Evolutionary conservation across 92 coral and sea anemone species (phyloP), one percentile per base, ranked within the genome.

Genomic region (Phenganax stokvisi): DNA sequence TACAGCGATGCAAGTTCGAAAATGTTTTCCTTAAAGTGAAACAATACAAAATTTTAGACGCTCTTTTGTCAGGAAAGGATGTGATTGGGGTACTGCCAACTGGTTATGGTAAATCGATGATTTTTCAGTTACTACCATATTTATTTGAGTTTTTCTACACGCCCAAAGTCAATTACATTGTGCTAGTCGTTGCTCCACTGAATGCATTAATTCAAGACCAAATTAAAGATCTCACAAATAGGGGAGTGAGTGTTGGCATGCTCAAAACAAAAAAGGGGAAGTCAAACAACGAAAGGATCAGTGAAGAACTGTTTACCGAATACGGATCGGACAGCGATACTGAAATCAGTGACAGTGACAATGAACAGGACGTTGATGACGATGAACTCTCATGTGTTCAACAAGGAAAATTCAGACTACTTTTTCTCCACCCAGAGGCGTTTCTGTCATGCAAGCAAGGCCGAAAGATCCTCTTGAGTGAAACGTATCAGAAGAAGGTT

Each of bases 41-140:
- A 73, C 89, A 81, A 77, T 71, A 81, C 3, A 72, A 80, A 29
- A 71, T 83, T 72, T 47, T 81, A 76, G 89, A 86, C 51, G 62
- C 85, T 16, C 52, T 86, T 47, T 81, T 73, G 52, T 75, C 53
- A 16, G 77, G 81, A 57, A 86, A 64, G 71, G 83, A 86, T 67
- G 71, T 79, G 3, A 80, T 80, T 71, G 88, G 81, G 12, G 72
- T 85, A 55, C 88, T 86, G 56, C 89, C 89, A 28, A 81, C 86
- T 1, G 89, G 86, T 56, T 82, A 82, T 63, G 86, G 89, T 8
- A 86, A 86, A 71, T 86, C 89, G 0, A 55, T 77, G 10, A 82
- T 86, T 13, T 86, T 86, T 55, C 86, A 86, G 47, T 74, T 86
- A 25, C 28, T 86, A 51, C 89, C 84, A 5, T 86, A 31, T 55